Evolutionary conservation across 2,113 vertebrate genomes (phyloP).

Genomic region (Tupaia tana): DNA sequence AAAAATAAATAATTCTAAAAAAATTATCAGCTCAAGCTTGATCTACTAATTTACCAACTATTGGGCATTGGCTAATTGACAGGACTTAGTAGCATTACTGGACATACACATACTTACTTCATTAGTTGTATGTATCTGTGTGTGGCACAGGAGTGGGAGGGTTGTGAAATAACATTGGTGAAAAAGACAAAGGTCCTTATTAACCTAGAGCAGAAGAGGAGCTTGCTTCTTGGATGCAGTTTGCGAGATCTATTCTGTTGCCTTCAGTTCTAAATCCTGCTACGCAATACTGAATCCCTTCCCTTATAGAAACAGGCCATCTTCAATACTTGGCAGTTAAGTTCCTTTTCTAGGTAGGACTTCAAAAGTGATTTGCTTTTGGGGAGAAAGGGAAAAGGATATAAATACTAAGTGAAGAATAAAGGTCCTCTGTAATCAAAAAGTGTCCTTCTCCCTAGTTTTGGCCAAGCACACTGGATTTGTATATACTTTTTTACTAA

Average conservation of each 20-base stretch:
- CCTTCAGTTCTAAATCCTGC: not conserved
- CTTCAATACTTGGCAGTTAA: slow-evolving; percentile 85
- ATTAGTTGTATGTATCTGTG: not conserved
- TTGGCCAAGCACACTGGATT: slow-evolving; percentile 27
- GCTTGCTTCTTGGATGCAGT: not conserved
- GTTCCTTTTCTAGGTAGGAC: slow-evolving; percentile 78
- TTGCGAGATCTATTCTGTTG: not conserved
- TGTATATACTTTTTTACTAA: slow-evolving; percentile 42
- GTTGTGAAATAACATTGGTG: not conserved
- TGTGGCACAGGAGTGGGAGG: not conserved
- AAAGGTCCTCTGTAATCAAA: not conserved
- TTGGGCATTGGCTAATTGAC: not conserved
- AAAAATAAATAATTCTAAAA: no score
- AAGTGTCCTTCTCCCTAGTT: not conserved
- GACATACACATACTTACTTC: not conserved
- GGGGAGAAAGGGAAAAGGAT: not conserved
- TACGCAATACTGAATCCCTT: not conserved
- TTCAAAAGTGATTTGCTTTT: slow-evolving; percentile 84
- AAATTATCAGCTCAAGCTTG: not conserved
- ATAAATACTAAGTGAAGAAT: not conserved
- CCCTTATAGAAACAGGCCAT: slow-evolving; percentile 89
- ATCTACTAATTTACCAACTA: not conserved
- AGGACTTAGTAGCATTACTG: slow-evolving; percentile 8
- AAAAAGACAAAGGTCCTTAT: slow-evolving; percentile 7
- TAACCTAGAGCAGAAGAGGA: not conserved